Percentiles rank a stretch among this genome's conserved stretches.
Conservation (phyloP, 2,888 invertebrate species). For the Ornithoptera priamus region DNA sequence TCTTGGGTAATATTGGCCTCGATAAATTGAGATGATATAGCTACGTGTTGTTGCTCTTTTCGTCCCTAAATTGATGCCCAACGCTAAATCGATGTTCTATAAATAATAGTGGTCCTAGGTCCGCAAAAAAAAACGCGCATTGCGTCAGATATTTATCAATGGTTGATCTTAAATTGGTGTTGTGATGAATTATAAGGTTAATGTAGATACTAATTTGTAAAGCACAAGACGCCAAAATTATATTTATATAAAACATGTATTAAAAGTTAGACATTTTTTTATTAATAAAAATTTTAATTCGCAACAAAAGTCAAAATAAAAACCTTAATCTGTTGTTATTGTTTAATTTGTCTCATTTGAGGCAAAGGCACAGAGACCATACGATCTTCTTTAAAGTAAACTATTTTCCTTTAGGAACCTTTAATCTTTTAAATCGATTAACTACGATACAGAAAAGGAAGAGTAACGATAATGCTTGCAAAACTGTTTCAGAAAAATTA, state of each 20-base stretch:
- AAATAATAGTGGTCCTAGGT: background rate
- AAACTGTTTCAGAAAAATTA: too few relatives aligned
- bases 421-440: too few relatives aligned
- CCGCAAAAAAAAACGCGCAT: conserved; percentile 4
- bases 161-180: conserved; percentile 51
- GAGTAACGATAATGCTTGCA: too few relatives aligned
- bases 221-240: conserved; percentile 45
- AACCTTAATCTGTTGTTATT: too few relatives aligned
- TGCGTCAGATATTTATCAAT: conserved; percentile 29
- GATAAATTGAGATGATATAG: background rate
- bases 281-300: too few relatives aligned
- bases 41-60: background rate
- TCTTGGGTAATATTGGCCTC: background rate
- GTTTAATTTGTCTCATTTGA: too few relatives aligned
- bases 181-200: conserved; percentile 59
- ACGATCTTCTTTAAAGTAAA: too few relatives aligned
- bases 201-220: conserved; percentile 40
- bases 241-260: conserved; percentile 23
- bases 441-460: too few relatives aligned
- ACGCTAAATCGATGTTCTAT: conserved; percentile 8
- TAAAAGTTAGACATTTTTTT: conserved; percentile 4
- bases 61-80: background rate
- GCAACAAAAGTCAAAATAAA: too few relatives aligned
- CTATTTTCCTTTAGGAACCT: too few relatives aligned
- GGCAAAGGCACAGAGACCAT: too few relatives aligned